These are phyloP conservation scores for Paracyprichromis sp. DNA, from an alignment of 2,113 vertebrate species.

Conservation along the genomic window DNA sequence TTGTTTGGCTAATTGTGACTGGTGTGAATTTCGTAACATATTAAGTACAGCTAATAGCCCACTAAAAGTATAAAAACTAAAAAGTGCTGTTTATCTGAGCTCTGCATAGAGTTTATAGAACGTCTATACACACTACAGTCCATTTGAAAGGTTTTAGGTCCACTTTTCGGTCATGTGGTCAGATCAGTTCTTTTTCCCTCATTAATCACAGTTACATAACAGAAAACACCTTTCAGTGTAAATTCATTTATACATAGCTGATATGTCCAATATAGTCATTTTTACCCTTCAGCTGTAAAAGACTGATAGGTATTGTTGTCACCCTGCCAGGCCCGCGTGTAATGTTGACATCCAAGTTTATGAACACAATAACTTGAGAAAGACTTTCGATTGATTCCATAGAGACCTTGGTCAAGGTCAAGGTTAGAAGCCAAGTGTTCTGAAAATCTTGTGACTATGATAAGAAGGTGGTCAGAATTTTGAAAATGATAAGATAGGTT, in stretches of 20 bases:
- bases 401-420: background rate
- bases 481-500: background rate
- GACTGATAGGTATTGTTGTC: background rate
- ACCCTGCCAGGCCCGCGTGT: rapidly evolving
- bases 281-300: background rate
- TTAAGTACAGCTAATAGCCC: background rate
- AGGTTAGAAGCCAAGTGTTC: background rate
- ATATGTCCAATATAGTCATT: background rate
- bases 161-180: background rate
- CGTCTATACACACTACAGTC: background rate
- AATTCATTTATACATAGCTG: background rate
- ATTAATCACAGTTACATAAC: background rate
- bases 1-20: background rate
- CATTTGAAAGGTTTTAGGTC: background rate
- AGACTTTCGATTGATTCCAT: background rate
- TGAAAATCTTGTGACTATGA: background rate
- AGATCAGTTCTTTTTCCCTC: background rate
- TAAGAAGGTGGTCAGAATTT: background rate
- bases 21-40: background rate
- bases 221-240: background rate
- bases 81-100: background rate
- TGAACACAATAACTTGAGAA: background rate
- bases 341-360: background rate
- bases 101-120: background rate
- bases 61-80: background rate